These are phyloP conservation scores for Aporrectodea caliginosa DNA, from an alignment of 1,140 invertebrate species.

Conservation along the genomic window DNA sequence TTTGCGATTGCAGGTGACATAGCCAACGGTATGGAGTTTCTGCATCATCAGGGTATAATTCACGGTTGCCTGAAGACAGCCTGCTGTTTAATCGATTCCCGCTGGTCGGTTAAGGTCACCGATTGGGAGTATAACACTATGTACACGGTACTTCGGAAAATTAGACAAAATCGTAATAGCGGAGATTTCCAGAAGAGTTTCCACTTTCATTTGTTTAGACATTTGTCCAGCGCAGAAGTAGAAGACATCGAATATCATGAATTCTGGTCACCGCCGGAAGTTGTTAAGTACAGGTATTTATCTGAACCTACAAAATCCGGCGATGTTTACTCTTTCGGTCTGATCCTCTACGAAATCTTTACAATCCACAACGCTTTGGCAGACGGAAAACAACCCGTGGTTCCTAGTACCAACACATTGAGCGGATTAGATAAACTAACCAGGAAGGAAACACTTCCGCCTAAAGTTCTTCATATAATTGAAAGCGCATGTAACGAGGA, in stretches of 20 bases:
- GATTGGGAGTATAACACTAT: slow-evolving; percentile 40
- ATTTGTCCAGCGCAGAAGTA: not conserved
- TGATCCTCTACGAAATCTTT: slow-evolving; percentile 16
- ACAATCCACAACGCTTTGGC: too few species aligned
- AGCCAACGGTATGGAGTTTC: slow-evolving; percentile 39
- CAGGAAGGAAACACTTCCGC: too few species aligned
- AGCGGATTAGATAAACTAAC: too few species aligned
- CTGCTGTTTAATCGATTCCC: slow-evolving; percentile 42
- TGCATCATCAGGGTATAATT: slow-evolving; percentile 40
- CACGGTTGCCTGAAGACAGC: slow-evolving; percentile 43
- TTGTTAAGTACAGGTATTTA: not conserved
- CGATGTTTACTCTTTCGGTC: slow-evolving; percentile 18
- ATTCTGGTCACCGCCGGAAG: slow-evolving; percentile 18
- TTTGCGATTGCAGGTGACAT: slow-evolving; percentile 41
- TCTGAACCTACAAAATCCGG: not conserved
- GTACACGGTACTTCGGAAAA: not conserved
- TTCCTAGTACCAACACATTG: too few species aligned
- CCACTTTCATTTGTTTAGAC: not conserved
- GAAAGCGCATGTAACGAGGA: not conserved
- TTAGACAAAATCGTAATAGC: not conserved
- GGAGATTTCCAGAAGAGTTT: not conserved
- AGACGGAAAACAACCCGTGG: too few species aligned
- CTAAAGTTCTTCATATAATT: too few species aligned
- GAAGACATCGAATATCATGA: not conserved
- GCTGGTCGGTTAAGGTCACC: slow-evolving; percentile 44